Evolutionary conservation across 2,888 invertebrate species (phyloP), one percentile per base, ranked within the genome.

Genomic region (Globia sparganii): DNA sequence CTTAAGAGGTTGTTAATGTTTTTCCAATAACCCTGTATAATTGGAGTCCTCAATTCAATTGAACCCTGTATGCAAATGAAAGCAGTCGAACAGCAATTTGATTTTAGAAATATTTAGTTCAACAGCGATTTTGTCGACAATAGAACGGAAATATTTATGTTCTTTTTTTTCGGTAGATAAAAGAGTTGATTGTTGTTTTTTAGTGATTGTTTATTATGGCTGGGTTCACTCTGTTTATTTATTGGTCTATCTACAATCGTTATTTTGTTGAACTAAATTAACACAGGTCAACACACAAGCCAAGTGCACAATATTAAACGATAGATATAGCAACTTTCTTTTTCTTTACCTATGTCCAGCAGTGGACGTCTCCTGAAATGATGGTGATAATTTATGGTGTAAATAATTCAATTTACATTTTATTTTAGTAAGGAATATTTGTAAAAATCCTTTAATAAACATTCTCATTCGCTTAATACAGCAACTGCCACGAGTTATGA

Each of bases 21-120:
- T n/a, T n/a, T n/a, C n/a, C n/a, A n/a, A n/a, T n/a, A n/a, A n/a
- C n/a, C n/a, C n/a, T n/a, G n/a, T n/a, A n/a, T 53, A 18, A 65
- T 65, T 13, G 34, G 56, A 43, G 34, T 77, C 53, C 25, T 37
- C 25, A 25, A 76, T 75, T 34, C 43, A 66, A 65, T 77, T 34
- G 65, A 65, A 66, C 34, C 34, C 2, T 37, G 53, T 37, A 77
- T 77, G 75, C 66, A 77, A 66, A 76, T 77, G 66, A 77, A 76
- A 34, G 34, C 37, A 46, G 25, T 56, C 67, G 34, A 56, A 77
- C 13, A 25, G 34, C n/a, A 73, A 76, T 66, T 56, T 53, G 53
- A 66, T 77, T 76, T 66, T 56, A 56, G 28, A 28, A 53, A 64
- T 28, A 64, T 75, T 75, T 65, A 53, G 28, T 66, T 56, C 25